Percentiles rank a stretch among this genome's conserved stretches.
These are phyloP conservation scores for Drosophila miranda DNA, from an alignment of 1,140 invertebrate genomes.

Conservation along the genomic window DNA sequence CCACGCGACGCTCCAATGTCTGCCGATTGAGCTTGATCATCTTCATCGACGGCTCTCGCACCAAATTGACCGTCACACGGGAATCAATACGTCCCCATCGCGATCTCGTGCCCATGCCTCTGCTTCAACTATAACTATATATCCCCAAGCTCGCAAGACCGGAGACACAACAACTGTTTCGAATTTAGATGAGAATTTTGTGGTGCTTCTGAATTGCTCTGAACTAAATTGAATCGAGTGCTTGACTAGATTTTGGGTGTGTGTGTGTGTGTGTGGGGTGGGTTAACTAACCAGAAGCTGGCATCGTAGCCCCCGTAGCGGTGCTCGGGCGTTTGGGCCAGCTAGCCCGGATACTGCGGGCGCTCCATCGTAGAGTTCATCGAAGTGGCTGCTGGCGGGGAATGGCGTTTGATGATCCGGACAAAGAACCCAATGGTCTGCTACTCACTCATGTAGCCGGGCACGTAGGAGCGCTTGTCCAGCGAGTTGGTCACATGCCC, in stretches of 20 bases:
- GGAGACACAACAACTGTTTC: conserved; percentile 14
- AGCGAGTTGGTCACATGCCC: conserved; percentile 86
- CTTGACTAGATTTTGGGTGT: too few species aligned
- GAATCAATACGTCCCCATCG: conserved; percentile 71
- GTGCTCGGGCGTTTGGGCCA: conserved; percentile 83
- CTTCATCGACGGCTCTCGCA: conserved; percentile 8
- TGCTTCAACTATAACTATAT: conserved; percentile 3
- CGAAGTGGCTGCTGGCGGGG: conserved; percentile 85
- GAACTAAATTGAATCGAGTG: conserved; percentile 14
- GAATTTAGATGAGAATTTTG: conserved; percentile 38
- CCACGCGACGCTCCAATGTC: conserved; percentile 50
- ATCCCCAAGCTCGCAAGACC: conserved; percentile 20
- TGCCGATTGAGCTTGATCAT: conserved; percentile 38
- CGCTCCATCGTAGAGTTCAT: conserved; percentile 86
- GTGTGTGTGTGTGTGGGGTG: too few species aligned
- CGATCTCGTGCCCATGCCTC: conserved; percentile 55
- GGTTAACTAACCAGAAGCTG: conserved; percentile 78
- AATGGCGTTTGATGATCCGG: conserved; percentile 22
- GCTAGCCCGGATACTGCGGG: conserved; percentile 87
- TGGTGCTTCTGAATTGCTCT: conserved; percentile 7
- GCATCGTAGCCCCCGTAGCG: conserved; percentile 82
- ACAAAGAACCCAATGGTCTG: neutral
- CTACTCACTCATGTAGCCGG: conserved; percentile 90
- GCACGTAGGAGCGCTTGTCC: conserved; percentile 91
- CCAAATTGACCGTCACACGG: conserved; percentile 42